Base-by-base conservation (phyloP, 2,113 vertebrate genomes). In the Microcebus lehilahytsara region DNA sequence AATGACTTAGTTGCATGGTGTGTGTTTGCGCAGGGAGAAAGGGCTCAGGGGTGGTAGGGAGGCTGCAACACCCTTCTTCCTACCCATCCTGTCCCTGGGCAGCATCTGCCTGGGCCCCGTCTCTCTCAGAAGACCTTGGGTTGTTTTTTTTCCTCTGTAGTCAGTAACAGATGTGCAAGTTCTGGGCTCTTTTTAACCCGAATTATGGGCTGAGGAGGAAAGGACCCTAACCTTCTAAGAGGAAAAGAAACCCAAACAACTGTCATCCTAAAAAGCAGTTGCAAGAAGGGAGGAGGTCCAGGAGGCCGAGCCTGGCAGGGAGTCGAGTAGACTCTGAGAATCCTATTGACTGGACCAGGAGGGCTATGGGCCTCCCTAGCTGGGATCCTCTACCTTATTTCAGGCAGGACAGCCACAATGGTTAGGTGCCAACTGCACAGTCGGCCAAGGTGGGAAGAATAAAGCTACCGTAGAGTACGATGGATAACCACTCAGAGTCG, bases 81-180 rank as follows among this genome's bases (percentile, higher is more conserved):
- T 40, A 34, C 71, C 66, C 19, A 0, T 16, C 32, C 4, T 60
- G 37, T 25, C 1, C 8, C 75, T 91, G 71, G 37, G 64, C 64
- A 13, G 10, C 2, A 13, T 20, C 51, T 75, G 14, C 46, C 66
- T 92, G 89, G 46, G 56, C 22, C 56, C 79, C 74, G 95, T 86
- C 53, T 96, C 56, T 96, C 51, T 42, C 60, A 62, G 93, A 96
- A 97, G 60, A 90, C 19, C n/a, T 67, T 46, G 40, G 16, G 19
- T 67, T 40, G 22, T 72, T 71, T 93, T 92, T 66, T n/a, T 64
- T 91, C 46, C 37, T 92, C 78, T 79, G 56, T 66, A 85, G 40
- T 96, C 56, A 95, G 75, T 58, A 71, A 69, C 78, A 94, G 40
- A 78, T 1, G 1, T n/a, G 69, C 64, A 53, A 85, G 62, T 74